Conservation (phyloP, 2,888 invertebrate species). For the Dryadula phaetusa region DNA sequence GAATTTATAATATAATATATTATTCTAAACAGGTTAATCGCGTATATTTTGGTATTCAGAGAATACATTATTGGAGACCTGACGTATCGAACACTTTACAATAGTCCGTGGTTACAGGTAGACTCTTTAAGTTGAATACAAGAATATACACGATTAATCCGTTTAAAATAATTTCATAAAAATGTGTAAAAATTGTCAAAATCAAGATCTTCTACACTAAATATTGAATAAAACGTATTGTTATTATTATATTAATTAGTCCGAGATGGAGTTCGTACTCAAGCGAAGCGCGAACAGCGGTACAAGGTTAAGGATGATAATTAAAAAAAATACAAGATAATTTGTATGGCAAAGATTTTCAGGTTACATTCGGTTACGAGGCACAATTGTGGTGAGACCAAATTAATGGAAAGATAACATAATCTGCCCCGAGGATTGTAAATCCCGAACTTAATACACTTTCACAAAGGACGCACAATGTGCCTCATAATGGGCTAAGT, state of each 20-base stretch:
- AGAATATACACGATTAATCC: too few relatives aligned
- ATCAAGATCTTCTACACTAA: too few relatives aligned
- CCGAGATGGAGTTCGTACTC: not conserved
- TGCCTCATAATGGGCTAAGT: not conserved
- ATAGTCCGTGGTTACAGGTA: too few relatives aligned
- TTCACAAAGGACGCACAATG: not conserved
- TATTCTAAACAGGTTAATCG: too few relatives aligned
- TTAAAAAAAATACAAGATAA: not conserved
- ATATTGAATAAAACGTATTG: too few relatives aligned
- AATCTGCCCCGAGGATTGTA: slow-evolving; percentile 7
- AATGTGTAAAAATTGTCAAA: too few relatives aligned
- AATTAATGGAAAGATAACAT: slow-evolving; percentile 23
- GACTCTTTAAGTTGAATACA: too few relatives aligned
- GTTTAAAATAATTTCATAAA: too few relatives aligned
- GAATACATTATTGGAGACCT: too few relatives aligned
- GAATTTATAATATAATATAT: too few relatives aligned
- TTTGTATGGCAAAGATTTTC: not conserved
- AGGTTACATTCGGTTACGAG: not conserved
- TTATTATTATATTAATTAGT: not conserved
- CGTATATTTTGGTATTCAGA: too few relatives aligned
- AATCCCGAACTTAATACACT: not conserved
- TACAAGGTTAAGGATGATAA: not conserved
- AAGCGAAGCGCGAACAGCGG: not conserved
- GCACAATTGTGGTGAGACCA: slow-evolving; percentile 2
- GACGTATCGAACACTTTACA: too few relatives aligned